Percentiles rank a stretch among this genome's conserved stretches.
Conservation (phyloP, 2,888 invertebrate species). For the Andrena praecox region DNA sequence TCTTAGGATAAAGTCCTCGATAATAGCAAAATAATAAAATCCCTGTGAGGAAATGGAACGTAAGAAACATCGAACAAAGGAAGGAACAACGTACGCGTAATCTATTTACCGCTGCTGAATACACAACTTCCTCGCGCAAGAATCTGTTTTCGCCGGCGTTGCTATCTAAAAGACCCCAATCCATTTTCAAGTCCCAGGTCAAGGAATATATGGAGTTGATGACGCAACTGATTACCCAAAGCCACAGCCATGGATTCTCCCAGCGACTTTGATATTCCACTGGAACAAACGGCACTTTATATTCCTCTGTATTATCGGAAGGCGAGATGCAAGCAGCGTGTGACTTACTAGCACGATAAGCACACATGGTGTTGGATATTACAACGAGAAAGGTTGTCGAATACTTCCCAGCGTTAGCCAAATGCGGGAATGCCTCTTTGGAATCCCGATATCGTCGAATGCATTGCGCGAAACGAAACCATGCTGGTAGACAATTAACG, state of each 20-base stretch:
- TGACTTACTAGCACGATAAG: slow-evolving; percentile 87
- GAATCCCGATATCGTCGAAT: slow-evolving; percentile 97
- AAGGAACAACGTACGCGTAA: slow-evolving; percentile 1
- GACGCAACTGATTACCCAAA: slow-evolving; percentile 94
- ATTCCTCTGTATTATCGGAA: background rate
- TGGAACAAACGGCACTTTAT: slow-evolving; percentile 77
- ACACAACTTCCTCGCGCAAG: slow-evolving; percentile 97
- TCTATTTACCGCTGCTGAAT: slow-evolving; percentile 92
- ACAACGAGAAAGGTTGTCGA: slow-evolving; percentile 98
- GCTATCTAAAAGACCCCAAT: slow-evolving; percentile 98
- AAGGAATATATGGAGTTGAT: slow-evolving; percentile 97
- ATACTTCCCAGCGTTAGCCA: slow-evolving; percentile 99
- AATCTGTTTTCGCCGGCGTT: slow-evolving; percentile 96
- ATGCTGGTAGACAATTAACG: slow-evolving; percentile 97
- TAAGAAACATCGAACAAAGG: slow-evolving; percentile 19
- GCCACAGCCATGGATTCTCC: slow-evolving; percentile 94
- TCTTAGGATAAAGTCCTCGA: slow-evolving; percentile 96
- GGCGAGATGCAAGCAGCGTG: background rate
- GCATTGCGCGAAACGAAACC: slow-evolving; percentile 99
- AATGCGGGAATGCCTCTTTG: slow-evolving; percentile 96
- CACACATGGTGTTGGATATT: slow-evolving; percentile 91
- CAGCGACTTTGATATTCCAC: slow-evolving; percentile 87
- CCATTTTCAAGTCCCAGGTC: slow-evolving; percentile 99
- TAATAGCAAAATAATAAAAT: slow-evolving; percentile 98
- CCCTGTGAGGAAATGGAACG: slow-evolving; percentile 86